Evolutionary conservation across 2,888 invertebrate species (phyloP).

Genomic region (Parelbella ahira): DNA sequence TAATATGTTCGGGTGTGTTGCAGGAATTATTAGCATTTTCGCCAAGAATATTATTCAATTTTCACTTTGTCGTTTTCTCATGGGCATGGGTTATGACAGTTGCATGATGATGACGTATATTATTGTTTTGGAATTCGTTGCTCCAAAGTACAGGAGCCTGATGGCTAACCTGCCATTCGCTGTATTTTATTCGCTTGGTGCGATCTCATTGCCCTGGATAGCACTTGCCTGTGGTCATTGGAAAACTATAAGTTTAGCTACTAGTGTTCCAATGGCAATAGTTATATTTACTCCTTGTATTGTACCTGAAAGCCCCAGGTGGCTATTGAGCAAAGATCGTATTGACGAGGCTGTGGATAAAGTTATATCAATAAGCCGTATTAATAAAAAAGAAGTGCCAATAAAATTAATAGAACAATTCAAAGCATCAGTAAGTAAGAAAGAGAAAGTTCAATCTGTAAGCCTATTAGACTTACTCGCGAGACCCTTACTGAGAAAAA

Average conservation of each 20-base stretch:
- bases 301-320: constrained; percentile 61
- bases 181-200: constrained; percentile 46
- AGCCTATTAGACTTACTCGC: constrained; percentile 45
- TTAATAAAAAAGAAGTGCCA: constrained; percentile 50
- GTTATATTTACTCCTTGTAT: constrained; percentile 48
- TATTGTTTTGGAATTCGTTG: constrained; percentile 53
- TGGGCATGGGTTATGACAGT: constrained; percentile 61
- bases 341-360: constrained; percentile 50
- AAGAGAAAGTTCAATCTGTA: constrained; percentile 30
- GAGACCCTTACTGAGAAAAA: constrained; percentile 43
- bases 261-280: constrained; percentile 51
- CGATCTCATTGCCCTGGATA: constrained; percentile 52
- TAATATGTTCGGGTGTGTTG: constrained; percentile 50
- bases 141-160: constrained; percentile 57
- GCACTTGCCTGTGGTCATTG: constrained; percentile 55
- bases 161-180: constrained; percentile 56
- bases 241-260: constrained; percentile 51
- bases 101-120: constrained; percentile 62
- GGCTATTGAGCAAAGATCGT: constrained; percentile 54
- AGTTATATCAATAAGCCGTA: constrained; percentile 42
- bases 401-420: constrained; percentile 46
- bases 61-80: constrained; percentile 49
- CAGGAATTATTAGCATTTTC: constrained; percentile 49
- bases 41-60: constrained; percentile 45
- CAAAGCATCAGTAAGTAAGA: constrained; percentile 33